Evolutionary conservation across 2,888 invertebrate genomes (phyloP).

Genomic region (Anoplius nigerrimus): DNA sequence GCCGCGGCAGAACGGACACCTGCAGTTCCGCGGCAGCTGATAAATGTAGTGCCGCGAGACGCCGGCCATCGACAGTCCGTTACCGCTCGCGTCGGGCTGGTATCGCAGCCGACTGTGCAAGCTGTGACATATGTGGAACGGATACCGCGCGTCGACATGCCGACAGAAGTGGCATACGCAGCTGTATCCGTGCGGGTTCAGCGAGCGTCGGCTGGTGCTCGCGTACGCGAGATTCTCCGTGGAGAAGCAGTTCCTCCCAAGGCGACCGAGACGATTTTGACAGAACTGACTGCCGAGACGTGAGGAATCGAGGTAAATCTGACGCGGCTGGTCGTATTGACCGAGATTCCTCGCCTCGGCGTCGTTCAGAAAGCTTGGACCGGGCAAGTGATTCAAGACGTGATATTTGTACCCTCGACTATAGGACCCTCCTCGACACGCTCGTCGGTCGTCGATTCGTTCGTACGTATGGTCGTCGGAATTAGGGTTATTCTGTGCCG

Average conservation of each 20-base stretch:
- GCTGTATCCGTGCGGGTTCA: conserved; percentile 62
- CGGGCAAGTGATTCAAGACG: conserved; percentile 51
- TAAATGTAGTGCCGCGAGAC: conserved; percentile 69
- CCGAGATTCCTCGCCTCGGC: conserved; percentile 53
- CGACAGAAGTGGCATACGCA: conserved; percentile 67
- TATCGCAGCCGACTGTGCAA: conserved; percentile 65
- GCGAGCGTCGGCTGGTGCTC: conserved; percentile 56
- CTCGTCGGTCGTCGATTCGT: conserved; percentile 64
- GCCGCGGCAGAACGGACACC: conserved; percentile 67
- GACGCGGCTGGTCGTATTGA: conserved; percentile 61
- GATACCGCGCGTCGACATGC: conserved; percentile 56
- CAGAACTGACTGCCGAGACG: conserved; percentile 60
- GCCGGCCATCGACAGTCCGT: conserved; percentile 26
- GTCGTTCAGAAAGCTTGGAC: conserved; percentile 54
- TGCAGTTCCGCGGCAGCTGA: conserved; percentile 65
- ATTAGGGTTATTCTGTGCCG: conserved; percentile 48
- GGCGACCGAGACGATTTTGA: conserved; percentile 60
- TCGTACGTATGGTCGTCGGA: conserved; percentile 66
- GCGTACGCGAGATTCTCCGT: conserved; percentile 70
- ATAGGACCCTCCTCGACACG: conserved; percentile 51
- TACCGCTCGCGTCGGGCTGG: conserved; percentile 46
- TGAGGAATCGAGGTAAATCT: conserved; percentile 60
- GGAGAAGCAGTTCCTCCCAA: conserved; percentile 70
- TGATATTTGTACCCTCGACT: conserved; percentile 50
- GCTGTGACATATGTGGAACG: conserved; percentile 66